phyloP scores from a whole-genome alignment of 30 jellyfish, hydroid and myxozoan species.

The Aurelia sp. region DNA sequence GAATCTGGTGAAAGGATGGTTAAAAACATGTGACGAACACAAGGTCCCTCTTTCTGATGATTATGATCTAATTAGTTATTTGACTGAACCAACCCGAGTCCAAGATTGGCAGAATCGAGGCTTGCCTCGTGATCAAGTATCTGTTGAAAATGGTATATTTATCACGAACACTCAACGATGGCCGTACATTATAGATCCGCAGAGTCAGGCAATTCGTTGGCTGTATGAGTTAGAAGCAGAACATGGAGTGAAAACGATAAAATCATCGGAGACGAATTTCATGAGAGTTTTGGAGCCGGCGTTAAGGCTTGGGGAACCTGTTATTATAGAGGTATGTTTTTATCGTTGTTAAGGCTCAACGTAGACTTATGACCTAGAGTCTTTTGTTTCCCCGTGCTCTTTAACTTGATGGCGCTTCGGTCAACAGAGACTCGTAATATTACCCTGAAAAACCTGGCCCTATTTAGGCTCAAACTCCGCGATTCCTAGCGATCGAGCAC shows the following conservation, averaged over 20 bases:
- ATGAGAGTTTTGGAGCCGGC: slow-evolving; percentile 84
- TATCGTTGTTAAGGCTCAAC: no score
- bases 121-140: slow-evolving; percentile 82
- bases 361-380: no score
- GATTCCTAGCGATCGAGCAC: no score
- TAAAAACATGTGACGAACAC: slow-evolving; percentile 40
- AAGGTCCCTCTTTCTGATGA: slow-evolving; percentile 52
- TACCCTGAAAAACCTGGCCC: no score
- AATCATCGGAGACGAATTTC: slow-evolving; percentile 75
- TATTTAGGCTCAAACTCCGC: no score
- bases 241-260: slow-evolving; percentile 53
- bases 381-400: no score
- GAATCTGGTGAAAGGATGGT: slow-evolving; percentile 42
- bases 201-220: slow-evolving; percentile 89
- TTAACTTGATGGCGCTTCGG: no score
- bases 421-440: no score
- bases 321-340: slow-evolving; percentile 75
- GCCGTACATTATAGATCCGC: slow-evolving; percentile 94
- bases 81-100: slow-evolving; percentile 60
- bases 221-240: slow-evolving; percentile 65
- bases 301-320: slow-evolving; percentile 84
- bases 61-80: slow-evolving; percentile 40
- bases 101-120: slow-evolving; percentile 89
- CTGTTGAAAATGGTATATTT: slow-evolving; percentile 88
- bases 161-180: slow-evolving; percentile 64